Conservation (phyloP, 2,113 vertebrate species). For the Anser cygnoides region DNA sequence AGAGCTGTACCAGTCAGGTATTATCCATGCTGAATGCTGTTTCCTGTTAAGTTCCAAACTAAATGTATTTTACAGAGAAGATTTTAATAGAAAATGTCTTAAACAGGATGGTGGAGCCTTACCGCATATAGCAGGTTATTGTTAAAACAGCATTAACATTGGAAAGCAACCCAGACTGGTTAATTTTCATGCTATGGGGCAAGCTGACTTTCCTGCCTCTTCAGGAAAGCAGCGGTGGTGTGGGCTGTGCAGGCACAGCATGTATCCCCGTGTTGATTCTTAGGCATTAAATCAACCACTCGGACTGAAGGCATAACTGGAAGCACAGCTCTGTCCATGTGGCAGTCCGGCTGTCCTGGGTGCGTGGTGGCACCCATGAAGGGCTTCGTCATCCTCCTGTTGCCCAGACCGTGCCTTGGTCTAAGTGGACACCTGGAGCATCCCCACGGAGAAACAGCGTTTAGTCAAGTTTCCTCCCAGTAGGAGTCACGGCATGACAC, state of each 20-base stretch:
- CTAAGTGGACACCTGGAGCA: rapidly evolving
- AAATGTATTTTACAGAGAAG: not conserved
- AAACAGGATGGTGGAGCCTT: not conserved
- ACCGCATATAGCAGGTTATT: not conserved
- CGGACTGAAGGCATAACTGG: not conserved
- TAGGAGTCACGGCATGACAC: not conserved
- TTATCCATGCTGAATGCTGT: not conserved
- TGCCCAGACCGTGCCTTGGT: not conserved
- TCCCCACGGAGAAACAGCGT: not conserved
- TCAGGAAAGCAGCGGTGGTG: not conserved
- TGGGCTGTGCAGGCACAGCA: rapidly evolving
- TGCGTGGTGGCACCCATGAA: rapidly evolving
- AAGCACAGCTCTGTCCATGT: not conserved
- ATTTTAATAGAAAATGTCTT: not conserved
- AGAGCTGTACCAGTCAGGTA: not conserved
- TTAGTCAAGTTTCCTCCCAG: not conserved
- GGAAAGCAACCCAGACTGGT: not conserved
- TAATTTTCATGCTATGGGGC: not conserved
- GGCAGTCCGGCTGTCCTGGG: rapidly evolving
- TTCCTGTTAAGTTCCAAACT: not conserved
- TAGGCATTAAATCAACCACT: not conserved
- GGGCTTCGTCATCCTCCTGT: rapidly evolving
- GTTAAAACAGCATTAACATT: not conserved
- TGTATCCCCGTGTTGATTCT: no score
- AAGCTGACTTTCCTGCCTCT: not conserved